Base-by-base conservation (phyloP, 2,888 invertebrate species). In the Ophion ellenae region DNA sequence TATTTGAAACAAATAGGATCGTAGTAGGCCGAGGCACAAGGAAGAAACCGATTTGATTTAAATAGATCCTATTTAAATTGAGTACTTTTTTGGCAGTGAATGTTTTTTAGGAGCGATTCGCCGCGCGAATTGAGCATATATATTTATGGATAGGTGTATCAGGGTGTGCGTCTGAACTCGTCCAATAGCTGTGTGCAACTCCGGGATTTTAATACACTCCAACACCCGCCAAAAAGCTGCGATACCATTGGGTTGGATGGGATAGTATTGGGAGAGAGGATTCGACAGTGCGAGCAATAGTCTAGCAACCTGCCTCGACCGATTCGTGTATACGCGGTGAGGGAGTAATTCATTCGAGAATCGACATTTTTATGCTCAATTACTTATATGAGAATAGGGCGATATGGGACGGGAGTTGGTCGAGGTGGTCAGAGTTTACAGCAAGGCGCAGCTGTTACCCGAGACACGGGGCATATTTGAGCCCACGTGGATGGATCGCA, bases 281-380 rank as follows among this genome's bases (percentile, higher is more conserved):
- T 71, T 71, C 36, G 61, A 59, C 36, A 4, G 4, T 32, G 32
- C 32, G 61, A 53, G 47, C 53, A 64, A 64, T 70, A 64, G 70
- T 57, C 40, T 74, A 32, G 64, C 85, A 83, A 71, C 80, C 81
- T 61, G 75, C 81, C 78, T 32, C 79, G 87, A 88, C 81, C 87
- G 85, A 79, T 87, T 86, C 85, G 86, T 84, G 84, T 84, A 83
- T 85, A 80, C 83, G 76, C 61, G 20, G 20, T 61, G 61, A 61
- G 61, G 84, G 82, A 81, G 85, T 88, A 87, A 88, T 88, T 88
- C 85, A 88, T 86, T 81, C 77, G 77, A 24, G 81, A 88, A 88
- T 87, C 86, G 88, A 88, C 85, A 86, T 88, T 88, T 88, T 87
- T 88, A 88, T 88, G 84, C 85, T 84, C 87, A 88, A 88, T 88